Evolutionary conservation across 2,797 vertebrate species (phyloP).

Genomic region (Bradypus variegatus): DNA sequence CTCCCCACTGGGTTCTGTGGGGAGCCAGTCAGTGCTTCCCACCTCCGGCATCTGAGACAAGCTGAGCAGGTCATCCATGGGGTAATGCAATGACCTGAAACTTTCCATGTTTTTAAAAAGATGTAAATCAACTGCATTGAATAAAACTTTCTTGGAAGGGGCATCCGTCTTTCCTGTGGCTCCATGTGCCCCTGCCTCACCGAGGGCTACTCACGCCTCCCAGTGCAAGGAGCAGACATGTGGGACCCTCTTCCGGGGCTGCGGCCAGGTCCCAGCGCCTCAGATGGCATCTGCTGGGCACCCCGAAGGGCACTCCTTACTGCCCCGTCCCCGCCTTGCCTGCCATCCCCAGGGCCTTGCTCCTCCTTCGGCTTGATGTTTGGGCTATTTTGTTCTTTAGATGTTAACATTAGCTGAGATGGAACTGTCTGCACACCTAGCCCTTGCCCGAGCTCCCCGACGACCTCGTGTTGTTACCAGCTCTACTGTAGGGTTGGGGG

Average conservation of each 20-base stretch:
- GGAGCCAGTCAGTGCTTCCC: accelerated
- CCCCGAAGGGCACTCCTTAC: no score
- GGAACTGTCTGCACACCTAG: not conserved
- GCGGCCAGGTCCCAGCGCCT: no score
- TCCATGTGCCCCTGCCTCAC: not conserved
- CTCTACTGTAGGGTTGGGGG: not conserved
- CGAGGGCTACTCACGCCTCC: not conserved
- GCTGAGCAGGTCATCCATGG: no score
- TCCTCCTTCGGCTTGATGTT: not conserved
- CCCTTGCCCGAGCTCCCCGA: not conserved
- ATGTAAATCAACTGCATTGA: not conserved
- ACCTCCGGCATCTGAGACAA: not conserved
- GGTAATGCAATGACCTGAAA: not conserved
- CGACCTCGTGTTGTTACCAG: no score
- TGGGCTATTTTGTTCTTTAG: not conserved
- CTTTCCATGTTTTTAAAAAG: not conserved
- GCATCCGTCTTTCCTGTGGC: not conserved
- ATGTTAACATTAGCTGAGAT: not conserved
- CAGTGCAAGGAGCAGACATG: accelerated
- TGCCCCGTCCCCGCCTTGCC: not conserved
- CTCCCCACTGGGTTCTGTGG: accelerated
- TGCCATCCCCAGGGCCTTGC: accelerated
- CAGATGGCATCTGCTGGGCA: no score
- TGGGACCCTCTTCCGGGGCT: not conserved
- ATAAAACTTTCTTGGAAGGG: not conserved